phyloP scores from a whole-genome alignment of 2,797 vertebrate genomes.

The Alosa sapidissima region DNA sequence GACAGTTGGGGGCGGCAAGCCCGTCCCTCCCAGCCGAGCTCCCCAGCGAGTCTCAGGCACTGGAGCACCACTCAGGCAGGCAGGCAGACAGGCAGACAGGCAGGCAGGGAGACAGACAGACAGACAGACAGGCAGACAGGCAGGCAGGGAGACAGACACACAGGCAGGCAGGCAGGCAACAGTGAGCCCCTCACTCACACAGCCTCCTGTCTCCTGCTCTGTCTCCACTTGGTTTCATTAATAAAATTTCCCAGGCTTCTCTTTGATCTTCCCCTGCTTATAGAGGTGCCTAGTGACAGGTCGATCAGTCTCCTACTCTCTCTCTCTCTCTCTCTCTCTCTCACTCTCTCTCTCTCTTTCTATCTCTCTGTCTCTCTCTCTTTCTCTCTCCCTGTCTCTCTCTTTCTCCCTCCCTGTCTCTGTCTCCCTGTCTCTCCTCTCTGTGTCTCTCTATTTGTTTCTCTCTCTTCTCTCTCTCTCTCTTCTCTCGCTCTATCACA shows the following conservation, averaged over 20 bases:
- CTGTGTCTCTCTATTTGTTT: not conserved
- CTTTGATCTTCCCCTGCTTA: conserved; percentile 5
- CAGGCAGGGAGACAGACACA: too few species aligned
- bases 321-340: not conserved
- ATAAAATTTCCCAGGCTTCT: conserved; percentile 20
- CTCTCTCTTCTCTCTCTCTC: not conserved
- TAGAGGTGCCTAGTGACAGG: conserved; percentile 8
- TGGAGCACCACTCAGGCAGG: not conserved
- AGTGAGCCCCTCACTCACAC: not conserved
- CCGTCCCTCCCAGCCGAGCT: not conserved
- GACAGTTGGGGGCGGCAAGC: not conserved
- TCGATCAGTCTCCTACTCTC: not conserved
- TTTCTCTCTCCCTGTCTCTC: not conserved
- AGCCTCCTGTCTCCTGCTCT: not conserved
- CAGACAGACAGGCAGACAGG: too few species aligned
- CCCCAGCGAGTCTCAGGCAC: not conserved
- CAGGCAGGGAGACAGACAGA: too few species aligned
- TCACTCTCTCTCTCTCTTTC: not conserved
- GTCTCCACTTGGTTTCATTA: conserved; percentile 15
- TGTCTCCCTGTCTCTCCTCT: not conserved
- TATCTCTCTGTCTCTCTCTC: not conserved
- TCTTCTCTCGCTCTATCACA: not conserved
- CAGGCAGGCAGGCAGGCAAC: too few species aligned
- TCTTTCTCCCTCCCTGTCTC: not conserved
- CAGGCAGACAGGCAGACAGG: too few species aligned